These are phyloP conservation scores for Serinus canaria DNA, from an alignment of 2,113 vertebrate species.

Conservation along the genomic window DNA sequence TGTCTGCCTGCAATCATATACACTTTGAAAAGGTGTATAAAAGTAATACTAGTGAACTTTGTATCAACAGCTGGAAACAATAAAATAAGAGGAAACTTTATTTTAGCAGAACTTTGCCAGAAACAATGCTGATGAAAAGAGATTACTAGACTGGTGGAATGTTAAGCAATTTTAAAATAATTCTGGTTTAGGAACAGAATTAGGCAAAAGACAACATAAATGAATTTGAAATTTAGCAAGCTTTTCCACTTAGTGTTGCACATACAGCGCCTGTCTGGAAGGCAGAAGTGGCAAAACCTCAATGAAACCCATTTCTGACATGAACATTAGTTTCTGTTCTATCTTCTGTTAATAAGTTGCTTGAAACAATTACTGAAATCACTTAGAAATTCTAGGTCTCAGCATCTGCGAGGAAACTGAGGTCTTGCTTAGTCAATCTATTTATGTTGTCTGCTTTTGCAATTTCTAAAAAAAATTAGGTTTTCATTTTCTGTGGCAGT, in stretches of 20 bases:
- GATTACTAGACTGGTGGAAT: background rate
- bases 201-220: slow-evolving; percentile 2
- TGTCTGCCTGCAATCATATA: background rate
- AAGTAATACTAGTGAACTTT: background rate
- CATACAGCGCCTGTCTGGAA: background rate
- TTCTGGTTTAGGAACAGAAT: slow-evolving; percentile 34
- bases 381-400: background rate
- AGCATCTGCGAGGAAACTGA: background rate
- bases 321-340: background rate
- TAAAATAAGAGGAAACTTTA: slow-evolving; percentile 8
- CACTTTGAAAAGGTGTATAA: background rate
- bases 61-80: slow-evolving; percentile 37
- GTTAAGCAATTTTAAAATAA: background rate
- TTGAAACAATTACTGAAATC: background rate
- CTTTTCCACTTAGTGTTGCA: background rate
- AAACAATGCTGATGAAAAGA: background rate
- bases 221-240: slow-evolving; percentile 35
- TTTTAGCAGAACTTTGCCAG: slow-evolving; percentile 54
- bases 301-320: slow-evolving; percentile 3
- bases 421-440: background rate
- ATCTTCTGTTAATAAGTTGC: background rate
- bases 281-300: slow-evolving; percentile 15
- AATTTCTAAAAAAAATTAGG: background rate
- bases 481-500: slow-evolving; percentile 19
- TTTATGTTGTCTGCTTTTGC: background rate